phyloP scores from a whole-genome alignment of 2,113 vertebrate genomes.

The Nothobranchius kuhntae region DNA sequence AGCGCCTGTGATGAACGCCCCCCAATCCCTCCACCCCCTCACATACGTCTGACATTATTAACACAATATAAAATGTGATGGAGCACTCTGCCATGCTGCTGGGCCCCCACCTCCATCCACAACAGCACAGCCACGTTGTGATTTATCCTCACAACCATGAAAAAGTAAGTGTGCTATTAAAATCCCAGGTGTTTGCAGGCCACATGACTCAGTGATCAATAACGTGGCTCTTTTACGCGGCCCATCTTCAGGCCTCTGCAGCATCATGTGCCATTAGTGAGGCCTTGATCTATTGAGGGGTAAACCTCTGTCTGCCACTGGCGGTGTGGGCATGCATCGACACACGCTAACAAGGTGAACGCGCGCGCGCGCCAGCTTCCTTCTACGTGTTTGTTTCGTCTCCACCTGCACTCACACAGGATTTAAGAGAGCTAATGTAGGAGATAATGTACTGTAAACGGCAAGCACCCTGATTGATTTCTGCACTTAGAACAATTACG shows the following conservation, averaged over 20 bases:
- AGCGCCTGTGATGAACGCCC: constrained; percentile 67
- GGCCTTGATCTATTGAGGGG: constrained; percentile 67
- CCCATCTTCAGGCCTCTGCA: constrained; percentile 69
- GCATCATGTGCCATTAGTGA: constrained; percentile 76
- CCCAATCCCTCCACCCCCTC: constrained; percentile 39
- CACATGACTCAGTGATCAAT: constrained; percentile 74
- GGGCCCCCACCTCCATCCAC: constrained; percentile 44
- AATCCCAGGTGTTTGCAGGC: constrained; percentile 77
- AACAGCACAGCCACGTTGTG: constrained; percentile 48
- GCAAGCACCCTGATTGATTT: constrained; percentile 77
- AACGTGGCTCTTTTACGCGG: constrained; percentile 77
- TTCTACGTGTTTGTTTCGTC: constrained; percentile 62
- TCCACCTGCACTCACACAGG: constrained; percentile 68
- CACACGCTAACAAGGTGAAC: constrained; percentile 51
- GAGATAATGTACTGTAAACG: constrained; percentile 81
- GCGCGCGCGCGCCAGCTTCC: constrained; percentile 30
- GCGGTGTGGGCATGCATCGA: constrained; percentile 46
- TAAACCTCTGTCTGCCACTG: constrained; percentile 43
- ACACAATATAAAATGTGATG: constrained; percentile 81
- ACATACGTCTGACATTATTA: constrained; percentile 79
- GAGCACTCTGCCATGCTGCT: constrained; percentile 60
- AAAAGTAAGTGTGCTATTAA: constrained; percentile 81
- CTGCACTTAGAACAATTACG: constrained; percentile 78
- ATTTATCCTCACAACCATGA: constrained; percentile 76
- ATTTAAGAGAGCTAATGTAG: constrained; percentile 75